These are phyloP conservation scores for Panthera uncia DNA, from an alignment of 2,113 vertebrate species.

Conservation along the genomic window DNA sequence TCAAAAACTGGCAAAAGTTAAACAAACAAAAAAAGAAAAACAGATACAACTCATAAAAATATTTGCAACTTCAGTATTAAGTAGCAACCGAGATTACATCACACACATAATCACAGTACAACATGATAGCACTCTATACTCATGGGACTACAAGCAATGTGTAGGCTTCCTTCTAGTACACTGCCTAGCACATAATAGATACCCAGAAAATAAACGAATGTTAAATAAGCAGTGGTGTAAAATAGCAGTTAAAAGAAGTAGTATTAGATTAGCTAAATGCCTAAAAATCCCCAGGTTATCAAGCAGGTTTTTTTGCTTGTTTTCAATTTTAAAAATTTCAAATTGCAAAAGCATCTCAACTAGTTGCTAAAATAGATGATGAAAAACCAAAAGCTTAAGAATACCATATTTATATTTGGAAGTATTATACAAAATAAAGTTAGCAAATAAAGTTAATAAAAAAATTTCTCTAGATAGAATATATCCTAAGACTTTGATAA, in stretches of 20 bases:
- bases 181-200: neutral
- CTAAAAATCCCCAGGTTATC: neutral
- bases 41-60: neutral
- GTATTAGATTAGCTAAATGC: neutral
- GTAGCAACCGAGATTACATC: neutral
- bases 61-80: neutral
- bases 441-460: slow-evolving; percentile 30
- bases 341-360: neutral
- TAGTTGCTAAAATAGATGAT: neutral
- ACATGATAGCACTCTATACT: neutral
- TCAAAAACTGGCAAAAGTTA: neutral
- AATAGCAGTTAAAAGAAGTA: neutral
- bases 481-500: slow-evolving; percentile 2
- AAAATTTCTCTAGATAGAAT: neutral
- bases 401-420: neutral
- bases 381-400: neutral
- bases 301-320: neutral
- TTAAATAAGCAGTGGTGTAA: neutral
- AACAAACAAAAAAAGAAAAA: neutral
- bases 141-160: neutral
- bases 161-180: neutral
- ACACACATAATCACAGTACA: neutral
- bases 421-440: slow-evolving; percentile 8
- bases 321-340: neutral
- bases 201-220: neutral